phyloP scores from a whole-genome alignment of 2,797 vertebrate species.

The Phyllotis vaccarum region DNA sequence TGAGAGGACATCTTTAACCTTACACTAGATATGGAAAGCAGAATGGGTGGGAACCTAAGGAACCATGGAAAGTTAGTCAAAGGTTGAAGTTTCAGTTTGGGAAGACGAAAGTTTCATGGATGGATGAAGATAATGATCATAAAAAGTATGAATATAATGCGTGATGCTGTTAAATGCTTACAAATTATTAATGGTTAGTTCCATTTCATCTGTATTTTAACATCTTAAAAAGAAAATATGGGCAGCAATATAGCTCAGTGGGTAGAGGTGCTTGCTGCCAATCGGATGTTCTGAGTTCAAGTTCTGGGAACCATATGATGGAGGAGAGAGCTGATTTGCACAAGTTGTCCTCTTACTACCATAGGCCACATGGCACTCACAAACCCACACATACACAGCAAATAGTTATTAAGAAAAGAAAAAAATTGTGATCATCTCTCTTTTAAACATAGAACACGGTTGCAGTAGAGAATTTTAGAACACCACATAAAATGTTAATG shows the following conservation, averaged over 20 bases:
- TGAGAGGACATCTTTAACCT: accelerated
- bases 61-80: not conserved
- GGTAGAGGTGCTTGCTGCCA: not conserved
- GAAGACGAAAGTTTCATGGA: not conserved
- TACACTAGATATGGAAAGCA: not conserved
- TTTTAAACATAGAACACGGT: not conserved
- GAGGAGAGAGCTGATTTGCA: not conserved
- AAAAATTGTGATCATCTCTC: not conserved
- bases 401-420: not conserved
- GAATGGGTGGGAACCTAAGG: not conserved
- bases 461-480: not conserved
- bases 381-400: not conserved
- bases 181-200: not conserved
- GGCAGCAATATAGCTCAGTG: not conserved
- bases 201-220: not conserved
- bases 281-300: not conserved
- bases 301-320: not conserved
- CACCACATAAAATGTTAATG: not conserved
- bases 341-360: not conserved
- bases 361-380: not conserved
- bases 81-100: not conserved
- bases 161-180: not conserved
- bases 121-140: not conserved
- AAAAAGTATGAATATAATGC: not conserved
- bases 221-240: not conserved